Evolutionary conservation across 2,113 vertebrate species (phyloP).

Genomic region (Vidua chalybeata): DNA sequence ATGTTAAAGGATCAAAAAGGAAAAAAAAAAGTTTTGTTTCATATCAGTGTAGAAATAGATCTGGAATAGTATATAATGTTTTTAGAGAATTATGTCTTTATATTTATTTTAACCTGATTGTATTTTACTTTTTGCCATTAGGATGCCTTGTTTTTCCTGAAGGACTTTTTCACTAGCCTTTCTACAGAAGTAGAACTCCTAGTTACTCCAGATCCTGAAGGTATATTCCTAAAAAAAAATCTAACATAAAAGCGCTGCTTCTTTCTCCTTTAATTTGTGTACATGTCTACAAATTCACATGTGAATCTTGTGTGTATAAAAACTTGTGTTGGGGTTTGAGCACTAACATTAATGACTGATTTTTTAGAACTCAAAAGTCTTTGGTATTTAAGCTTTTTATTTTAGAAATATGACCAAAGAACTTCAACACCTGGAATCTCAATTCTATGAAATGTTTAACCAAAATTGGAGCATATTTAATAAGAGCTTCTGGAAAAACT

Average conservation of each 20-base stretch:
- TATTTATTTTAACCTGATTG: neutral
- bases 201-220: slow-evolving; percentile 91
- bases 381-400: neutral
- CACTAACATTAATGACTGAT: neutral
- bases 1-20: neutral
- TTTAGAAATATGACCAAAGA: neutral
- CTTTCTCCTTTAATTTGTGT: neutral
- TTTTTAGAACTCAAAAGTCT: neutral
- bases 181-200: slow-evolving; percentile 93
- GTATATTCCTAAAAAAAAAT: slow-evolving; percentile 64
- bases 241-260: neutral
- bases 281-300: neutral
- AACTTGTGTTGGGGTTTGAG: neutral
- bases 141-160: slow-evolving; percentile 98
- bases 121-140: slow-evolving; percentile 52
- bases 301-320: neutral
- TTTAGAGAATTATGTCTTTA: neutral
- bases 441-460: neutral
- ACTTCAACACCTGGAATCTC: neutral
- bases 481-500: neutral
- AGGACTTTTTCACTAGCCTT: slow-evolving; percentile 95
- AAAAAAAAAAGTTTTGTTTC: neutral
- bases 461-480: neutral
- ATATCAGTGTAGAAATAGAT: neutral
- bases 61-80: neutral